Conservation (phyloP, 2,113 vertebrate species). For the Pyrgilauda ruficollis region DNA sequence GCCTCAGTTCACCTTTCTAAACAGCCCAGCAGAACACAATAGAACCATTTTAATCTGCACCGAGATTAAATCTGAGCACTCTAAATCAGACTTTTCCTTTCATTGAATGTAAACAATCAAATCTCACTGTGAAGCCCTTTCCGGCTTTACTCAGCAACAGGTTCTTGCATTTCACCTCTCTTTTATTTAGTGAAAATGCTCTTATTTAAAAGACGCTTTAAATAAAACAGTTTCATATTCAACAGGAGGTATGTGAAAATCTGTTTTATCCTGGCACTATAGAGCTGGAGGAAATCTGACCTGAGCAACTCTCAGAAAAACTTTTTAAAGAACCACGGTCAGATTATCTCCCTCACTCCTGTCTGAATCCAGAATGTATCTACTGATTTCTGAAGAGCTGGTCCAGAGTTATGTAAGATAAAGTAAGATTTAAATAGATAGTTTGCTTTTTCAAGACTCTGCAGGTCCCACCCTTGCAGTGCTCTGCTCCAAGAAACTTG, state of each 20-base stretch:
- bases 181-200: not conserved
- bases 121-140: constrained; percentile 77
- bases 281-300: not conserved
- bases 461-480: not conserved
- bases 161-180: constrained; percentile 42
- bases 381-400: not conserved
- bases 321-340: not conserved
- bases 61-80: constrained; percentile 79
- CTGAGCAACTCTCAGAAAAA: not conserved
- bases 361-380: not conserved
- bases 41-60: constrained; percentile 71
- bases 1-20: constrained; percentile 73
- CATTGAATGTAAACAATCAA: constrained; percentile 83
- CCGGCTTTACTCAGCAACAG: constrained; percentile 72
- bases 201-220: not conserved
- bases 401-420: not conserved
- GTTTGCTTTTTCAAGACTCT: not conserved
- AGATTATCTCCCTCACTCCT: not conserved
- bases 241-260: constrained; percentile 13
- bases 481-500: not conserved
- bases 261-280: not conserved
- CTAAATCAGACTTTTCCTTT: constrained; percentile 84
- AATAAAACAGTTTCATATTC: constrained; percentile 31
- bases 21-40: constrained; percentile 69
- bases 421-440: not conserved